Percentiles rank a stretch among this genome's conserved stretches.
phyloP scores from a whole-genome alignment of 2,888 invertebrate genomes.

The Sarcophaga subvicina region DNA sequence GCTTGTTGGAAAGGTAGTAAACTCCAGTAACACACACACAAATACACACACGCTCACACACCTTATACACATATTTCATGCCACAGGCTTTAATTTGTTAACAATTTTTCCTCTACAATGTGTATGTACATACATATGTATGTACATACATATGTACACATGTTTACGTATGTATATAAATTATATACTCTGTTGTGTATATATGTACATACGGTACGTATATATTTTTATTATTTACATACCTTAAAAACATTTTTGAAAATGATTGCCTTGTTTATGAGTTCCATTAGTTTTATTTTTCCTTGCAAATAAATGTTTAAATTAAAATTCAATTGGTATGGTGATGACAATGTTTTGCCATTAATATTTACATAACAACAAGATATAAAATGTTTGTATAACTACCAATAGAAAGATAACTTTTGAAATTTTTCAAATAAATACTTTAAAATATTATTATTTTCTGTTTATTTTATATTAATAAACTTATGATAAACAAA shows the following conservation, averaged over 20 bases:
- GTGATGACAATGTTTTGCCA: constrained; percentile 27
- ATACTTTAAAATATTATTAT: too few species aligned
- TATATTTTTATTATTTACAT: constrained; percentile 14
- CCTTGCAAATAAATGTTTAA: constrained; percentile 58
- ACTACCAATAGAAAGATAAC: too few species aligned
- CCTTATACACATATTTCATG: constrained; percentile 8
- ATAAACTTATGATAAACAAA: too few species aligned
- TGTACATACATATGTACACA: not conserved
- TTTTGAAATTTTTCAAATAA: too few species aligned
- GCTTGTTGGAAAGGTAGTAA: constrained; percentile 27
- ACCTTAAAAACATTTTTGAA: constrained; percentile 49
- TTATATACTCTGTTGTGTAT: not conserved
- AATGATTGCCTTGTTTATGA: constrained; percentile 47
- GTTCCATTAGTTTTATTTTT: constrained; percentile 52
- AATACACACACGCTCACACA: not conserved
- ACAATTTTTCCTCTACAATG: constrained; percentile 30
- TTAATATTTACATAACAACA: constrained; percentile 55
- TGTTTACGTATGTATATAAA: not conserved
- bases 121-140: constrained; percentile 37
- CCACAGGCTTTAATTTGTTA: constrained; percentile 60
- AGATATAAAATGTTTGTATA: not conserved
- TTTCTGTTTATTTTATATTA: too few species aligned
- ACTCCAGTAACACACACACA: not conserved
- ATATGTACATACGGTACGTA: not conserved
- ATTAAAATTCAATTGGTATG: constrained; percentile 42